Evolutionary conservation across 2,113 vertebrate genomes (phyloP), one percentile per base, ranked within the genome.

Genomic region (Dicerorhinus sumatrensis): DNA sequence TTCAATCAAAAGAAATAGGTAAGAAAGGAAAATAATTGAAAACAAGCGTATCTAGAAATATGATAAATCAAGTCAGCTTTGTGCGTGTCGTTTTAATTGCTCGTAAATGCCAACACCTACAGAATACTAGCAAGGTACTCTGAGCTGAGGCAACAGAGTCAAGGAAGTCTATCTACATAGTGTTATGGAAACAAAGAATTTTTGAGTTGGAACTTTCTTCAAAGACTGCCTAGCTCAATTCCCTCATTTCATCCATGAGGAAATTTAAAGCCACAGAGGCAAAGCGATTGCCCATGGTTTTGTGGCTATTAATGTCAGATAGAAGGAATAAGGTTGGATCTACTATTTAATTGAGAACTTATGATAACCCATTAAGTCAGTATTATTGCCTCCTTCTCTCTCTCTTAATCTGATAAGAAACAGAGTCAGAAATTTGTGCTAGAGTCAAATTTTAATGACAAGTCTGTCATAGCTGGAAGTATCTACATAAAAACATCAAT

Each of bases 381-480:
- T 21, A 39, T 42, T 31, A 85, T 54, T 83, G 23, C 21, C 3
- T 62, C 31, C 6, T 56, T 69, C 48, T 54, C 51, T 72, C 8
- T 81, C 58, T 85, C 36, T 85, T 73, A 94, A 79, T 67, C 42
- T 84, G 31, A 54, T 65, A 90, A 72, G 11, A 94, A 94, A 84
- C 39, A 75, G 73, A 83, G 16, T 89, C 21, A 86, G 11, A 90
- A 70, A 87, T n/a, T 56, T 94, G 36, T 67, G 29, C 69, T 46
- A n/a, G 29, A 12, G 16, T 65, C 29, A 65, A 96, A 89, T 79
- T 51, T 72, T 51, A 91, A 70, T 86, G 48, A 90, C 9, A 79
- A 58, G 0, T 60, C 6, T n/a, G 1, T 60, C 58, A 91, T 69
- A 67, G 29, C 69, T 90, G 33, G 20, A 89, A 93, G 20, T 67